These are phyloP conservation scores for Lepidurus couesii DNA, from an alignment of 1,140 invertebrate species.

Conservation along the genomic window DNA sequence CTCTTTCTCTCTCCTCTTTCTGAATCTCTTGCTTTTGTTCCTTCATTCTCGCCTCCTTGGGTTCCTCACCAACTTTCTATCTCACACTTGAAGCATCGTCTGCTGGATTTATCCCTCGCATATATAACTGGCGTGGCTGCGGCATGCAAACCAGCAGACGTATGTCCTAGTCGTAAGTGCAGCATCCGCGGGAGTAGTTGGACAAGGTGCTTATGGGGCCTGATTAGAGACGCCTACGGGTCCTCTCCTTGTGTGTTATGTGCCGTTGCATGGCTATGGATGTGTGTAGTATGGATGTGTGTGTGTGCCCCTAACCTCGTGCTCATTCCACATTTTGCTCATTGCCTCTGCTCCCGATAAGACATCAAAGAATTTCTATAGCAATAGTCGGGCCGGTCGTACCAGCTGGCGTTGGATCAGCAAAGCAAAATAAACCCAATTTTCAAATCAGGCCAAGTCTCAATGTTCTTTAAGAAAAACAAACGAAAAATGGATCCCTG, in stretches of 20 bases:
- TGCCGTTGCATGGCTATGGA: not conserved
- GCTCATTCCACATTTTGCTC: slow-evolving; percentile 5
- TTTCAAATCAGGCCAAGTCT: too few species aligned
- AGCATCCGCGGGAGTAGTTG: slow-evolving; percentile 10
- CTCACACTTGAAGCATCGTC: not conserved
- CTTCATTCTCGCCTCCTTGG: not conserved
- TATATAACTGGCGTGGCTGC: slow-evolving; percentile 17
- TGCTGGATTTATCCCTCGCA: slow-evolving; percentile 14
- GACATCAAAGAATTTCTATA: not conserved
- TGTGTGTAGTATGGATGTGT: not conserved
- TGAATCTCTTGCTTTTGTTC: not conserved
- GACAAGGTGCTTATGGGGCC: slow-evolving; percentile 2
- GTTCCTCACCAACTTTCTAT: slow-evolving; percentile 18
- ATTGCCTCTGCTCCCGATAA: slow-evolving; percentile 9
- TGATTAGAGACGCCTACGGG: not conserved
- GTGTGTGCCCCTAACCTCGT: not conserved
- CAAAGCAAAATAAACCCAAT: too few species aligned
- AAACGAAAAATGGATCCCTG: too few species aligned
- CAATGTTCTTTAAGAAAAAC: too few species aligned
- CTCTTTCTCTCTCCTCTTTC: not conserved
- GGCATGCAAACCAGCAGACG: slow-evolving; percentile 16
- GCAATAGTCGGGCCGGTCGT: too few species aligned
- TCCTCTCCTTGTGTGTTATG: not conserved
- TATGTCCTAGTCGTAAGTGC: slow-evolving; percentile 17
- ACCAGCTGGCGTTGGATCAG: too few species aligned